These are phyloP conservation scores for Pholis gunnellus DNA, from an alignment of 2,113 vertebrate genomes.

Conservation along the genomic window DNA sequence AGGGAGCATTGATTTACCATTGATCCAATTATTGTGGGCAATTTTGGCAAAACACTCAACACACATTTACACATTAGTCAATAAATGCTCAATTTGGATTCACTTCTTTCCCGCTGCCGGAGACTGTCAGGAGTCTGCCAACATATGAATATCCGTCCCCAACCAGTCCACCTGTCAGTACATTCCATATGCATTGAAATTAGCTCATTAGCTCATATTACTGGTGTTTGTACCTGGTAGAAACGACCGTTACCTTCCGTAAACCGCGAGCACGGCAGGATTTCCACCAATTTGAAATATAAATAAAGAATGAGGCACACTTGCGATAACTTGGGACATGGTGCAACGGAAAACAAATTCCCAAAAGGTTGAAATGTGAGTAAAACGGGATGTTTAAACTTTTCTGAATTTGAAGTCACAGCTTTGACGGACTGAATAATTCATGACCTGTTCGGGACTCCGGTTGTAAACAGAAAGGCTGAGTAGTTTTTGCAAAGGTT, in stretches of 20 bases:
- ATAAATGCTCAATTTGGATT: neutral
- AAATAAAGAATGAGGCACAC: conserved; percentile 52
- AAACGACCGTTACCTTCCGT: neutral
- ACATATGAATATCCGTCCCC: too few species aligned
- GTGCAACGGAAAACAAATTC: conserved; percentile 41
- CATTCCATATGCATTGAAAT: neutral
- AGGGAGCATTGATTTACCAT: neutral
- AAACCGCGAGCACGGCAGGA: conserved; percentile 4
- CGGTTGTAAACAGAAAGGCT: conserved; percentile 43
- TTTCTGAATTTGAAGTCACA: conserved; percentile 47
- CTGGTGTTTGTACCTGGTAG: neutral
- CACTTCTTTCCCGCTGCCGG: neutral
- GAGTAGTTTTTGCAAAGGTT: conserved; percentile 24
- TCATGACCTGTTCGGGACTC: conserved; percentile 53
- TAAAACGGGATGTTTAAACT: conserved; percentile 56
- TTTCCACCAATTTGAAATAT: conserved; percentile 14
- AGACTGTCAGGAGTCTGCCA: too few species aligned
- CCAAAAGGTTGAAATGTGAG: conserved; percentile 50
- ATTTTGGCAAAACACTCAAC: neutral
- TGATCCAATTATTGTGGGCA: neutral
- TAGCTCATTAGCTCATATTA: neutral
- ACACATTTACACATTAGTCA: neutral
- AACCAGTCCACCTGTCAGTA: neutral
- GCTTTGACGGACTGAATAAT: conserved; percentile 66
- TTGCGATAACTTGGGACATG: conserved; percentile 22